phyloP scores from a whole-genome alignment of 2,888 invertebrate genomes.

The Rosalia funebris region DNA sequence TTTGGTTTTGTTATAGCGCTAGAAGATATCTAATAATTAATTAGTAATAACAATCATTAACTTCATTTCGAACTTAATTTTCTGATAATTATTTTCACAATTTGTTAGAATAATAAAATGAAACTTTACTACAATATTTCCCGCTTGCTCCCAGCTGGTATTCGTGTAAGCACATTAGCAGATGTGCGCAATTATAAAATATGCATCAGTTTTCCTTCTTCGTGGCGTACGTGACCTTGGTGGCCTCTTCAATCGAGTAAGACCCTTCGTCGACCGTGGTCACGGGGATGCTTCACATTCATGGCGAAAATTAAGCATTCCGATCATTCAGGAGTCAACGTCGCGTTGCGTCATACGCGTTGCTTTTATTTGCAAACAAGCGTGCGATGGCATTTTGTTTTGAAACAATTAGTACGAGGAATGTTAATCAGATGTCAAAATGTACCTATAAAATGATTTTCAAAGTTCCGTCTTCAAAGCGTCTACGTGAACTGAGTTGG shows the following conservation, averaged over 20 bases:
- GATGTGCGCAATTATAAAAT: too few species aligned
- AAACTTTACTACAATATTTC: too few species aligned
- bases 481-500: not conserved
- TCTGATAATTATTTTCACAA: too few species aligned
- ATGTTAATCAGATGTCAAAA: conserved; percentile 27
- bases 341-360: conserved; percentile 13
- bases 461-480: not conserved
- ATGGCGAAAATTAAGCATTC: conserved; percentile 15
- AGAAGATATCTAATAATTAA: too few species aligned
- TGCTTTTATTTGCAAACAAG: conserved; percentile 12
- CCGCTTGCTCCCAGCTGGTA: too few species aligned
- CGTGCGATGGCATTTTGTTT: conserved; percentile 13
- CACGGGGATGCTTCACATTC: not conserved
- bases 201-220: too few species aligned
- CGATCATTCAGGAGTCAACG: conserved; percentile 9
- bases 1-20: too few species aligned
- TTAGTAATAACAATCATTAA: too few species aligned
- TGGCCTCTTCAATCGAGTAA: not conserved
- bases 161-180: too few species aligned
- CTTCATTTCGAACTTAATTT: too few species aligned
- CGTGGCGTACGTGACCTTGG: not conserved
- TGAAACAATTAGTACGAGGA: conserved; percentile 16
- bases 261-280: not conserved
- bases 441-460: conserved; percentile 15
- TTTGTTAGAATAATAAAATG: too few species aligned